phyloP scores from a whole-genome alignment of 2,888 invertebrate species.

The Lochmaea crataegi region DNA sequence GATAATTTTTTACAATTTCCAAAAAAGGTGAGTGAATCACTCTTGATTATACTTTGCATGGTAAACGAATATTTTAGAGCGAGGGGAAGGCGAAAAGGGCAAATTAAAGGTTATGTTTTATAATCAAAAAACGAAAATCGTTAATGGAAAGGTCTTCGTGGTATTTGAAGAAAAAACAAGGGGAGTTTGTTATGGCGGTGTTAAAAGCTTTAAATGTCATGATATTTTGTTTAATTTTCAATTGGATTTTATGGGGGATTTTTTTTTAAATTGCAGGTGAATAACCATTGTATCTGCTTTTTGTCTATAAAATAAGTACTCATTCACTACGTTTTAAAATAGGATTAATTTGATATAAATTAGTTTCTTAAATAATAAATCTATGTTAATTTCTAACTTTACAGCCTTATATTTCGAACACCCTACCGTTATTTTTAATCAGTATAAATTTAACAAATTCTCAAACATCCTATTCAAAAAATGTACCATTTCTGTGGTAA shows the following conservation, averaged over 20 bases:
- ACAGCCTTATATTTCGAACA: too few species aligned
- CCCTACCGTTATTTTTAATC: too few species aligned
- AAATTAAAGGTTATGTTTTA: constrained; percentile 29
- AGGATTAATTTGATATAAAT: too few species aligned
- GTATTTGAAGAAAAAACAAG: background rate
- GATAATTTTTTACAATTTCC: background rate
- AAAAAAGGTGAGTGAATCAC: constrained; percentile 28
- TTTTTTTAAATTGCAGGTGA: background rate
- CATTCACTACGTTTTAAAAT: too few species aligned
- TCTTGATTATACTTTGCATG: constrained; percentile 21
- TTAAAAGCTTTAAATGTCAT: background rate
- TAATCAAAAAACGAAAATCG: constrained; percentile 23
- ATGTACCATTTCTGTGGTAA: too few species aligned
- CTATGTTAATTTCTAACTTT: too few species aligned
- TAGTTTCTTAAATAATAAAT: too few species aligned
- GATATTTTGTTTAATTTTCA: background rate
- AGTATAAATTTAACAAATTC: too few species aligned
- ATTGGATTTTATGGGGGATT: background rate
- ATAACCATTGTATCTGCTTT: too few species aligned
- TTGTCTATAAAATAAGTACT: too few species aligned
- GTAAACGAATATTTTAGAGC: background rate
- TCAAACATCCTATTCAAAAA: too few species aligned
- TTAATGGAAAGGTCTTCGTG: constrained; percentile 14
- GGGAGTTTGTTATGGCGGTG: background rate
- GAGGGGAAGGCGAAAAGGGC: background rate